phyloP scores from a whole-genome alignment of 1,140 invertebrate genomes.

The Pseudoatta argentina region DNA sequence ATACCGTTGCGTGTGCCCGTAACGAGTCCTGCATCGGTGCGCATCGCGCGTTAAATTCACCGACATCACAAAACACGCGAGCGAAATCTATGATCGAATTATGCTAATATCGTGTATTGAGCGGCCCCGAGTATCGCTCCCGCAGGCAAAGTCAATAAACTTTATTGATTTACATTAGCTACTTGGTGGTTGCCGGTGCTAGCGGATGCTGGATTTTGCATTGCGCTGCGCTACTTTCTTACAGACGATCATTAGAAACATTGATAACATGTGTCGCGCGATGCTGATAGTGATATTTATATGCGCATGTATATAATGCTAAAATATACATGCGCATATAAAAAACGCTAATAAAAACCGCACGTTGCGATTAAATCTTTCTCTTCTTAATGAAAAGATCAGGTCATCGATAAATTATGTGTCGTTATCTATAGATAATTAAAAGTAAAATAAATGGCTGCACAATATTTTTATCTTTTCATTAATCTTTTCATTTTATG shows the following conservation, averaged over 20 bases:
- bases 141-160: conserved; percentile 49
- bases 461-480: background rate
- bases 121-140: conserved; percentile 18
- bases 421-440: background rate
- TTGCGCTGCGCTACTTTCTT: background rate
- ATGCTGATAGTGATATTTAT: conserved; percentile 20
- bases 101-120: conserved; percentile 42
- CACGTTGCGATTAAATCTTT: background rate
- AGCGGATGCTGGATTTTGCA: conserved; percentile 6
- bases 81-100: conserved; percentile 44
- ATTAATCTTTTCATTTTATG: background rate
- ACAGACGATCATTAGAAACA: background rate
- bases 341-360: background rate
- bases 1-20: conserved; percentile 21
- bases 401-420: background rate
- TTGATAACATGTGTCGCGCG: conserved; percentile 10
- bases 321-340: background rate
- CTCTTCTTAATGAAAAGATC: background rate
- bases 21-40: conserved; percentile 2
- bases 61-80: conserved; percentile 12
- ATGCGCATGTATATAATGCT: background rate
- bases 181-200: background rate
- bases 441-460: background rate
- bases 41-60: conserved; percentile 41
- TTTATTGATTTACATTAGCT: conserved; percentile 36